phyloP scores from a whole-genome alignment of 2,888 invertebrate genomes.

The Plebejus melissa region DNA sequence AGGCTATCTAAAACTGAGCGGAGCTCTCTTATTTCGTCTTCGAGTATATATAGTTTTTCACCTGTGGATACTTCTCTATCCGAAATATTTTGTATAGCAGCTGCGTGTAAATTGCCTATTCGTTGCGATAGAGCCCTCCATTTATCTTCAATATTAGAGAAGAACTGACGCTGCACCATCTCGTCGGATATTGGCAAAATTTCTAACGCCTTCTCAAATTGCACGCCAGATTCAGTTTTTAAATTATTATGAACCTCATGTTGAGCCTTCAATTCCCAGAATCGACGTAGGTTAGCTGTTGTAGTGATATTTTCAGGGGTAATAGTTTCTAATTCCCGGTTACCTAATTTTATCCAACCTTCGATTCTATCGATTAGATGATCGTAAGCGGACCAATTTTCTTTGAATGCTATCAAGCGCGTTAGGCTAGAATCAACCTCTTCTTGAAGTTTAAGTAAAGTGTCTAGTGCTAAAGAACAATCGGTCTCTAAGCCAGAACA shows the following conservation, averaged over 20 bases:
- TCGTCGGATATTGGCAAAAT: constrained; percentile 91
- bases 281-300: constrained; percentile 86
- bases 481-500: constrained; percentile 87
- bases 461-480: constrained; percentile 85
- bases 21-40: constrained; percentile 87
- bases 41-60: constrained; percentile 86
- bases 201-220: constrained; percentile 87
- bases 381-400: constrained; percentile 88
- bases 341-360: constrained; percentile 86
- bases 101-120: constrained; percentile 82
- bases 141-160: constrained; percentile 86
- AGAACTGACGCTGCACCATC: constrained; percentile 88
- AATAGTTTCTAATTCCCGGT: constrained; percentile 83
- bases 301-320: constrained; percentile 82
- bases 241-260: constrained; percentile 90
- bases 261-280: constrained; percentile 94
- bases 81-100: constrained; percentile 84
- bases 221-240: constrained; percentile 84
- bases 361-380: constrained; percentile 85
- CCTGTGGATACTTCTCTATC: constrained; percentile 86
- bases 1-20: constrained; percentile 83
- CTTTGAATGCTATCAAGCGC: constrained; percentile 85
- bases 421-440: constrained; percentile 86
- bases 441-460: constrained; percentile 85
- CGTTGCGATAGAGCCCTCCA: constrained; percentile 83